These are phyloP conservation scores for Vanessa tameamea DNA, from an alignment of 1,140 invertebrate genomes.

Conservation along the genomic window DNA sequence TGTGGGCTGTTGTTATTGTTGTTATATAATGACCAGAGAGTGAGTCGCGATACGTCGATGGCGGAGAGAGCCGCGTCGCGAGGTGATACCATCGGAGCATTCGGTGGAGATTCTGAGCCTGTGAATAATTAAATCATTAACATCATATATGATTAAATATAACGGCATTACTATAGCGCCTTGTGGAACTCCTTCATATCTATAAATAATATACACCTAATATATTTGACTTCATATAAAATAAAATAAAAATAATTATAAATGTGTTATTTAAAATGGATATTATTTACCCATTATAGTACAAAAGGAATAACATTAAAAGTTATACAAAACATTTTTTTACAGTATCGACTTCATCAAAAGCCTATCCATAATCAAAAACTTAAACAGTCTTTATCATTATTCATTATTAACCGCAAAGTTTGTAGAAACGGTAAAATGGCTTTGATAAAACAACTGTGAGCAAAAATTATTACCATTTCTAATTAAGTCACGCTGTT, in stretches of 20 bases:
- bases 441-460: neutral
- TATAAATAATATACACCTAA: neutral
- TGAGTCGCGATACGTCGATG: conserved; percentile 87
- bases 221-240: too few relatives aligned
- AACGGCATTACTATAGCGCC: neutral
- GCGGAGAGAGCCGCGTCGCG: conserved; percentile 83
- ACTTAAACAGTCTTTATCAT: neutral
- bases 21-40: conserved; percentile 91
- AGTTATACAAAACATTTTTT: neutral
- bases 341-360: neutral
- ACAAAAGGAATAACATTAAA: too few relatives aligned
- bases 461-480: conserved; percentile 53
- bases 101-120: conserved; percentile 76
- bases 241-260: too few relatives aligned
- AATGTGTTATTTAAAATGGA: too few relatives aligned
- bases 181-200: neutral
- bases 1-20: conserved; percentile 80
- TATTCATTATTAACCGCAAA: too few relatives aligned
- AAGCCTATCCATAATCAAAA: neutral
- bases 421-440: neutral
- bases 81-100: conserved; percentile 76
- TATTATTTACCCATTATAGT: too few relatives aligned
- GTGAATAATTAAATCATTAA: conserved; percentile 17
- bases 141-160: neutral
- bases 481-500: conserved; percentile 75